phyloP scores from a whole-genome alignment of 2,888 invertebrate species.

The Megamerina dolium region DNA sequence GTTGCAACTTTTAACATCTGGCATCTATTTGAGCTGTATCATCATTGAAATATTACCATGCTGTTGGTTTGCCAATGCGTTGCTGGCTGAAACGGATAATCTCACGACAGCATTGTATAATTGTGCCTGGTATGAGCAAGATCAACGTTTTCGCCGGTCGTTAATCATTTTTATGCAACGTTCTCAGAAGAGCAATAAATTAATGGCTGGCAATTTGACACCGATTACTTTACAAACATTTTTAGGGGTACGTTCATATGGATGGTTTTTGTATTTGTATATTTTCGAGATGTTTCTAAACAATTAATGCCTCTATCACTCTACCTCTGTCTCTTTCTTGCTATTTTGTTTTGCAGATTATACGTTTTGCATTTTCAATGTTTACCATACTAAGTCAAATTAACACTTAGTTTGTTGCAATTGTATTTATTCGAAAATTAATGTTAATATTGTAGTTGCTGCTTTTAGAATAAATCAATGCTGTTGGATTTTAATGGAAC shows the following conservation, averaged over 20 bases:
- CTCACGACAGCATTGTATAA: slow-evolving; percentile 22
- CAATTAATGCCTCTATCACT: too few species aligned
- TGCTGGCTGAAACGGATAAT: slow-evolving; percentile 16
- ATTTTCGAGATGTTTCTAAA: too few species aligned
- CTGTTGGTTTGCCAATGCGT: slow-evolving; percentile 21
- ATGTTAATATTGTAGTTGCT: too few species aligned
- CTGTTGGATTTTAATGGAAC: too few species aligned
- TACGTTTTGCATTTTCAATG: slow-evolving; percentile 26
- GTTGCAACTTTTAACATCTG: slow-evolving; percentile 7
- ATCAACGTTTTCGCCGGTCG: slow-evolving; percentile 17
- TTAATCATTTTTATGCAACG: slow-evolving; percentile 28
- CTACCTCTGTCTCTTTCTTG: too few species aligned
- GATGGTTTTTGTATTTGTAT: neutral
- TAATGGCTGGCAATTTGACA: slow-evolving; percentile 22
- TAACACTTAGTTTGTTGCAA: slow-evolving; percentile 7
- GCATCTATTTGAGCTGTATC: slow-evolving; percentile 10
- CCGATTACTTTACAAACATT: slow-evolving; percentile 23
- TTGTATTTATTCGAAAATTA: too few species aligned
- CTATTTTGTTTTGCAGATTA: too few species aligned
- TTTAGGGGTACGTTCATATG: slow-evolving; percentile 18
- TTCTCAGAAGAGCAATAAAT: slow-evolving; percentile 17
- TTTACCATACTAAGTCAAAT: slow-evolving; percentile 21
- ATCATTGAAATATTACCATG: slow-evolving; percentile 20
- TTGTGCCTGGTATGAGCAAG: slow-evolving; percentile 24
- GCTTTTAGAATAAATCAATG: too few species aligned